Evolutionary conservation across 1,140 invertebrate genomes (phyloP), one percentile per base, ranked within the genome.

Genomic region (Drosophila tristis): DNA sequence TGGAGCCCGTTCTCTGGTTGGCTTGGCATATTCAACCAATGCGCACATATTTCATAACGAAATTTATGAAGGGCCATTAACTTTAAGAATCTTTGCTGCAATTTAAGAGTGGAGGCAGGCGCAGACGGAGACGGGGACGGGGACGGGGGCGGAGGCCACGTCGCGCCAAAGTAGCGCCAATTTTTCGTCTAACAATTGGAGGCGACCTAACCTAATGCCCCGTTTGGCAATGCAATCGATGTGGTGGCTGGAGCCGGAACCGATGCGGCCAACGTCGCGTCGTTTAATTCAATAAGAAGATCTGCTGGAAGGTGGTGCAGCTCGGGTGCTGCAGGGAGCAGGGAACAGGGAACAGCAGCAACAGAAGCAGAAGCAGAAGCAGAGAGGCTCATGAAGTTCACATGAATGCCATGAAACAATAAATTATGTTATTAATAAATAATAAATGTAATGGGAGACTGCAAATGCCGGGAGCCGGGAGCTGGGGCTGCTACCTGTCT

Each of bases 361-460:
- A 58, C 54, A 45, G 55, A 26, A 51, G 59, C 66, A 16, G 16
- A 16, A 16, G 16, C 43, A 25, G 74, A 25, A 54, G 53, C 60
- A 49, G 62, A 59, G 64, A 31, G 49, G 48, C 68, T 70, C 68
- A 77, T 77, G 82, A 78, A 87, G 90, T 91, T 91, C 90, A 91
- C 84, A 90, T 91, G 89, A 91, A 91, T 85, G 79, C 90, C 90
- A 91, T 86, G 89, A 91, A 91, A 91, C 89, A 91, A 91, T 91
- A 91, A 91, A 91, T 91, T 91, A 91, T 75, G 80, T 90, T 91
- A 91, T 91, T 91, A 91, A 91, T 91, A 91, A 91, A 91, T 91
- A 91, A 91, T 91, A 91, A 91, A 90, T 85, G 90, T 86, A 91
- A 91, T 91, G 81, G 82, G 75, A 91, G 71, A 74, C 77, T 77